phyloP scores from a whole-genome alignment of 1,140 invertebrate species.

The Portunus trituberculatus region DNA sequence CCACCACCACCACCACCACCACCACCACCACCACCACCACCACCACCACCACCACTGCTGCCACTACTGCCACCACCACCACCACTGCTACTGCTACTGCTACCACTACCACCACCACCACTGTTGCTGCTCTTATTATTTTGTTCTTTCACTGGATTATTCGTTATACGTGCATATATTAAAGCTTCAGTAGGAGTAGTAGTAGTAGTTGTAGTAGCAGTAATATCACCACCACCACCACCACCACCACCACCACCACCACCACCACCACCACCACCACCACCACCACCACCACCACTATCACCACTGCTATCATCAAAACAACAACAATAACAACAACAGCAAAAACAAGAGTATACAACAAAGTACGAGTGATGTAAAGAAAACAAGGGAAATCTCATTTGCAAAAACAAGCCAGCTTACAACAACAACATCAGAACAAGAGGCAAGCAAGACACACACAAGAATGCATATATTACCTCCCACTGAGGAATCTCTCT shows the following conservation, averaged over 20 bases:
- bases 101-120: neutral
- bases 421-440: neutral
- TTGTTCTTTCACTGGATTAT: neutral
- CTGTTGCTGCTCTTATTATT: neutral
- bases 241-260: neutral
- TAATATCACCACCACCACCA: neutral
- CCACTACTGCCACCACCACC: no score
- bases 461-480: constrained; percentile 13
- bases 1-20: no score
- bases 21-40: no score
- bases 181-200: neutral
- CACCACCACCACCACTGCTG: no score
- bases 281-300: neutral
- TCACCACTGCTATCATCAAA: no score
- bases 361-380: neutral
- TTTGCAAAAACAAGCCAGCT: neutral
- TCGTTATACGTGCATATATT: neutral
- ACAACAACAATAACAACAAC: neutral
- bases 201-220: neutral
- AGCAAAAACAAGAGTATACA: neutral
- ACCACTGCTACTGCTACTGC: no score
- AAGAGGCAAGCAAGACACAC: neutral
- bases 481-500: neutral
- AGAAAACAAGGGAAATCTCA: neutral
- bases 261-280: neutral